phyloP scores from a whole-genome alignment of 2,113 vertebrate species.

The Odobenus rosmarus region DNA sequence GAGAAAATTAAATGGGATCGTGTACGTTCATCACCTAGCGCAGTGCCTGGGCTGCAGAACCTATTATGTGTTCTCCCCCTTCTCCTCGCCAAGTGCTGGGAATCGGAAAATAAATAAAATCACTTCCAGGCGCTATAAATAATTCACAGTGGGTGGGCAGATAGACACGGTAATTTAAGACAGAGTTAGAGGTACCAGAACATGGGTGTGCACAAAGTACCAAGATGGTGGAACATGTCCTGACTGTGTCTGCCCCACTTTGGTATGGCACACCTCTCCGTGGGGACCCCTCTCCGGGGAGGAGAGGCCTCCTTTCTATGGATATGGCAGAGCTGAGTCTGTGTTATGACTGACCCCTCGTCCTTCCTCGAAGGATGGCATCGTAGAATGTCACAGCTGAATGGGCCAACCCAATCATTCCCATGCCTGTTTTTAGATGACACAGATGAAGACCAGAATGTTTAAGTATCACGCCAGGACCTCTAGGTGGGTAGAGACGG shows the following conservation, averaged over 20 bases:
- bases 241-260: accelerated
- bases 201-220: not conserved
- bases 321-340: not conserved
- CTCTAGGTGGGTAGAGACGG: not conserved
- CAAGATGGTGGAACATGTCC: not conserved
- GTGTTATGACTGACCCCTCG: not conserved
- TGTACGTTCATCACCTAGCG: not conserved
- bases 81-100: not conserved
- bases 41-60: not conserved
- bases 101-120: not conserved
- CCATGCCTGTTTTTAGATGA: not conserved
- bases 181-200: not conserved
- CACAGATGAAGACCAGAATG: not conserved
- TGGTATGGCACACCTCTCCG: accelerated
- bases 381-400: not conserved
- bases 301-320: too few species aligned
- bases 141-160: not conserved
- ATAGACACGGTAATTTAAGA: not conserved
- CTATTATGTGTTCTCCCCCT: not conserved
- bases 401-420: not conserved
- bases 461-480: not conserved
- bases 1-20: not conserved
- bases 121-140: not conserved
- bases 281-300: not conserved
- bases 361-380: not conserved